Conservation (phyloP, 2,888 invertebrate species). For the Pollenia labialis region DNA sequence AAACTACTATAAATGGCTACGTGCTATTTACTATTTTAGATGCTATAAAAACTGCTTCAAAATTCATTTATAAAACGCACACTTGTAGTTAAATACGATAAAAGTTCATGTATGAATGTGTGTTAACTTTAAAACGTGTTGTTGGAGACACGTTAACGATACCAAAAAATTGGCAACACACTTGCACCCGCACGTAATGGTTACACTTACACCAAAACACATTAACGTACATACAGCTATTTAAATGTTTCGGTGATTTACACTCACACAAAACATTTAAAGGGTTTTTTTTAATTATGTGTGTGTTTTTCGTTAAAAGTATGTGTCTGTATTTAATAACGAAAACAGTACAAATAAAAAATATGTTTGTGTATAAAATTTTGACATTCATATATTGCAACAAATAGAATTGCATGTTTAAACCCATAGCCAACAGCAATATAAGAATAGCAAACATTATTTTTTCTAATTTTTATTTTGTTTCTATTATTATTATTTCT, state of each 20-base stretch:
- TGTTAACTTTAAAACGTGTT: neutral
- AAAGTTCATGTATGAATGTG: neutral
- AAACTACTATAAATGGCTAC: conserved; percentile 38
- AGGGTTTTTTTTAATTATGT: neutral
- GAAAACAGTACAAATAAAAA: neutral
- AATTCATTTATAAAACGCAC: conserved; percentile 14
- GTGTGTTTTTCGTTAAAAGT: neutral
- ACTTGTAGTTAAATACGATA: neutral
- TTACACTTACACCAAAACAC: conserved; percentile 8
- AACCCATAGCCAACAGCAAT: conserved; percentile 4
- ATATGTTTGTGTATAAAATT: neutral
- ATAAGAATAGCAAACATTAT: neutral
- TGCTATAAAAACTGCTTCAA: conserved; percentile 12
- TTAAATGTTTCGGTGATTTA: neutral
- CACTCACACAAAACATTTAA: neutral
- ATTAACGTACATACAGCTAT: neutral
- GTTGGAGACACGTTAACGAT: conserved; percentile 19
- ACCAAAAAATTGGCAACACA: conserved; percentile 37
- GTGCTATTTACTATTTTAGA: conserved; percentile 45
- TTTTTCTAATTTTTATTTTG: neutral
- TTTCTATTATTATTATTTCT: conserved; percentile 5
- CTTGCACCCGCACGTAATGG: conserved; percentile 34
- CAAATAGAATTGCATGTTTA: conserved; percentile 42
- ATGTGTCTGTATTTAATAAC: conserved; percentile 2
- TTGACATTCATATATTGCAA: conserved; percentile 22